Evolutionary conservation across 1,140 invertebrate genomes (phyloP), one percentile per base, ranked within the genome.

Genomic region (Vanessa atalanta): DNA sequence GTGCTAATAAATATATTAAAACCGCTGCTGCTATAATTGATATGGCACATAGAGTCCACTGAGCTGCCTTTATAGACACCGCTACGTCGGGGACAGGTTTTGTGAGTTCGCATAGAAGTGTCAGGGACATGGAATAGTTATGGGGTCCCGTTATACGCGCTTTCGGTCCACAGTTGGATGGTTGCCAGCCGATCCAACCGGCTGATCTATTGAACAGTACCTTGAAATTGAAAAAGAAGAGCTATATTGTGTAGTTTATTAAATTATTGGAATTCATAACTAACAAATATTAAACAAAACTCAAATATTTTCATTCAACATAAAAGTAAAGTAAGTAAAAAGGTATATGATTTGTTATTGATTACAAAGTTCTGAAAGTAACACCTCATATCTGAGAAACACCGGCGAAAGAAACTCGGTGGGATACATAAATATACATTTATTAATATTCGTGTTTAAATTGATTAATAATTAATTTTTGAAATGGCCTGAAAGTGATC

Each of bases 131-230:
- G 0, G 83, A 80, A 2, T 79, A 69, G 68, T 87, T 89, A 69
- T 86, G 87, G 0, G 88, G 88, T 1, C 90, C 90, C 0, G 81
- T 72, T 4, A 90, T 79, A 3, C 76, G 75, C 2, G 87, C 74
- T 11, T 84, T 80, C 0, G 87, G 76, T 12, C 90, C 90, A 57
- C 90, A 92, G 31, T 85, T 76, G 1, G 90, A 90, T 3, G 83
- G 70, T 26, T 82, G 75, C 80, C 81, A 92, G 31, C 87, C 85
- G 23, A 92, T 89, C 87, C 87, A 90, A 47, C 86, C 83, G 50
- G 82, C 83, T 48, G 88, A 89, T 76, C 88, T 80, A 64, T 92
- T 90, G 79, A 92, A 92, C 15, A 89, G 53, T 16, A 92, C 84
- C 90, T 92, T 83, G n/a, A 87, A 85, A 75, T 47, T 53, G 65